Conservation (phyloP, 2,797 vertebrate genomes). For the Ctenopoma multispine region DNA sequence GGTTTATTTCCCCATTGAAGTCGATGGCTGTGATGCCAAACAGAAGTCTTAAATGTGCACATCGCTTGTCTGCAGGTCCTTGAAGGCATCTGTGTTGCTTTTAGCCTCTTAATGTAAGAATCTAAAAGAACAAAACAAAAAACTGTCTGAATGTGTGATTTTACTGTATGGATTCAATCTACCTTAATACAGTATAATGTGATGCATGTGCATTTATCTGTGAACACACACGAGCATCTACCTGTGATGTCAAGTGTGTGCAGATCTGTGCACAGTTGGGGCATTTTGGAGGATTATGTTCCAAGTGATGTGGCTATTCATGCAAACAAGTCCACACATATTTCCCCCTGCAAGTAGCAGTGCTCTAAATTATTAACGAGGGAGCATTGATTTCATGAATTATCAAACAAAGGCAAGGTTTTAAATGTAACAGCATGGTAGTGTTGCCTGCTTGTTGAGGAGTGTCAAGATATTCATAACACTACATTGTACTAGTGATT, state of each 20-base stretch:
- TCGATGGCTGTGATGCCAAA: slow-evolving; percentile 50
- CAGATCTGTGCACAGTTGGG: slow-evolving; percentile 4
- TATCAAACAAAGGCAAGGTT: slow-evolving; percentile 67
- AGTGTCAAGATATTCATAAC: not conserved
- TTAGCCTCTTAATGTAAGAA: slow-evolving; percentile 16
- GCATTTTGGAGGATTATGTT: slow-evolving; percentile 22
- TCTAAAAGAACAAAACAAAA: slow-evolving; percentile 1
- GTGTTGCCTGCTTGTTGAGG: slow-evolving; percentile 20
- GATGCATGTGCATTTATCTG: not conserved
- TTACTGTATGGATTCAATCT: not conserved
- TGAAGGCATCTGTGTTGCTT: slow-evolving; percentile 27
- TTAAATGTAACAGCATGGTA: slow-evolving; percentile 29
- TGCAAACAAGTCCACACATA: slow-evolving; percentile 57
- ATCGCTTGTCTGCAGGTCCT: slow-evolving; percentile 50
- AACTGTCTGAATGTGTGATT: not conserved
- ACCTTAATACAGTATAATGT: not conserved
- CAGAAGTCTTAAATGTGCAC: slow-evolving; percentile 47
- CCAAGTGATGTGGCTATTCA: slow-evolving; percentile 37
- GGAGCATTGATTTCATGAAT: slow-evolving; percentile 77
- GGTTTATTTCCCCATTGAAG: slow-evolving; percentile 51
- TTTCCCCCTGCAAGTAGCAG: slow-evolving; percentile 57
- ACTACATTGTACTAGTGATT: not conserved
- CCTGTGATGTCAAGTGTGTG: not conserved
- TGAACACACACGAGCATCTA: not conserved
- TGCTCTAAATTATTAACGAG: slow-evolving; percentile 77